phyloP scores from a whole-genome alignment of 2,113 vertebrate genomes.

The Galbula dea region DNA sequence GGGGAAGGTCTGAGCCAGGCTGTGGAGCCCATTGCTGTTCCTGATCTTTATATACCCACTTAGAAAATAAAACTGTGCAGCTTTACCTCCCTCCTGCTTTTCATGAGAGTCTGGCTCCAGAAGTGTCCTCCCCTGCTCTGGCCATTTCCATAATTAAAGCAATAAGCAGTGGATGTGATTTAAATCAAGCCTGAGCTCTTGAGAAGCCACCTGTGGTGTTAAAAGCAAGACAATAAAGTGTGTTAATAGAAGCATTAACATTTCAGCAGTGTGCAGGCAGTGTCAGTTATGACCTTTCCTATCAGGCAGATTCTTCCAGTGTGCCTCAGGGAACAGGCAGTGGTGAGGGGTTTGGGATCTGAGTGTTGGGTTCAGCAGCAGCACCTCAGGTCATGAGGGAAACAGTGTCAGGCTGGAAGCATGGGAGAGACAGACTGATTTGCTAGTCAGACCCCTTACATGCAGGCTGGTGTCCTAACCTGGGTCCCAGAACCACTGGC shows the following conservation, averaged over 20 bases:
- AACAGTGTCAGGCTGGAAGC: background rate
- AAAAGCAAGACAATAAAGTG: constrained; percentile 50
- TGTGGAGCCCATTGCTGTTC: background rate
- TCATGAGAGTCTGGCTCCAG: background rate
- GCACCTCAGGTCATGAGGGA: background rate
- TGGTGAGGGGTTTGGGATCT: background rate
- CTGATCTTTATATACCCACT: background rate
- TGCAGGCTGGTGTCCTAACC: background rate
- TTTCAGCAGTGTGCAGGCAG: background rate
- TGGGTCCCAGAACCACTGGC: background rate
- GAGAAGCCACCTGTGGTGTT: constrained; percentile 62
- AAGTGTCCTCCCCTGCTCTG: background rate
- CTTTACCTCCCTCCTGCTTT: background rate
- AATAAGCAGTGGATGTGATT: constrained; percentile 29
- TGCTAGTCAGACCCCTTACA: background rate
- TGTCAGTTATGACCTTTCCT: background rate
- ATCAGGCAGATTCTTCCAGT: background rate
- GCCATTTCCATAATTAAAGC: constrained; percentile 47
- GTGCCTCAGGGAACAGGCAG: background rate
- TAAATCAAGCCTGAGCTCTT: constrained; percentile 43
- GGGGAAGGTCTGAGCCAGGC: background rate
- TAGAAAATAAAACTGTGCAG: background rate
- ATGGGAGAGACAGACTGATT: background rate
- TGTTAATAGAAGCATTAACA: constrained; percentile 45
- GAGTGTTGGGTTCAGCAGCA: background rate